Evolutionary conservation across 2,888 invertebrate species (phyloP), one percentile per base, ranked within the genome.

Genomic region (Disparrhopalites patrizii): DNA sequence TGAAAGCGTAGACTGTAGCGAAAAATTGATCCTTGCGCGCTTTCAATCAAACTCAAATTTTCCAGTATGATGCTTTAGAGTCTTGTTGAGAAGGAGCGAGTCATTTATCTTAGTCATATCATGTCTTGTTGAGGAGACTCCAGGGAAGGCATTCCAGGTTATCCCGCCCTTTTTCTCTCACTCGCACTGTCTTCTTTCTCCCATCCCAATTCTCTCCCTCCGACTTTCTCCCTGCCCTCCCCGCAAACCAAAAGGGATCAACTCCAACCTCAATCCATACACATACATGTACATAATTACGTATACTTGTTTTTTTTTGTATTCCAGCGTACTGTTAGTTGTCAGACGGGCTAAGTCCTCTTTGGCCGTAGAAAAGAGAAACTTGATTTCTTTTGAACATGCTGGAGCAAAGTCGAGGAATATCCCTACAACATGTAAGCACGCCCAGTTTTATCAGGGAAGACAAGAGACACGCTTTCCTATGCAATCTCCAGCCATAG

Each of bases 101-200:
- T 61, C 61, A 66, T 66, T 61, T 61, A 66, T 66, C 66, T 50
- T 61, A 56, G 66, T 66, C 66, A 66, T 66, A 66, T 66, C 50
- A 61, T 61, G 56, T 55, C 61, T 66, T 51, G 61, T 61, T 61
- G 36, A 61, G 50, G 31, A 31, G 61, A 51, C 60, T 61, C 51
- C 20, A 23, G 38, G 33, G 38, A 33, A 36, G 30, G 28, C 25
- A n/a, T 51, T 51, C 23, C 52, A 7, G 25, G 20, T 23, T 54
- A 3, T 28, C 13, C 15, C 52, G 8, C 23, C 25, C 51, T 51
- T 27, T 43, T 20, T 25, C 51, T 51, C 51, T 51, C 15, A 23
- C 51, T 8, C 25, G 15, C 25, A n/a, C 25, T 3, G 18, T 10
- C 10, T 20, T 7, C 3, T 10, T 50, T 27, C 18, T 20, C 30